Evolutionary conservation across 2,797 vertebrate species (phyloP).

Genomic region (Onychomys leucogaster): DNA sequence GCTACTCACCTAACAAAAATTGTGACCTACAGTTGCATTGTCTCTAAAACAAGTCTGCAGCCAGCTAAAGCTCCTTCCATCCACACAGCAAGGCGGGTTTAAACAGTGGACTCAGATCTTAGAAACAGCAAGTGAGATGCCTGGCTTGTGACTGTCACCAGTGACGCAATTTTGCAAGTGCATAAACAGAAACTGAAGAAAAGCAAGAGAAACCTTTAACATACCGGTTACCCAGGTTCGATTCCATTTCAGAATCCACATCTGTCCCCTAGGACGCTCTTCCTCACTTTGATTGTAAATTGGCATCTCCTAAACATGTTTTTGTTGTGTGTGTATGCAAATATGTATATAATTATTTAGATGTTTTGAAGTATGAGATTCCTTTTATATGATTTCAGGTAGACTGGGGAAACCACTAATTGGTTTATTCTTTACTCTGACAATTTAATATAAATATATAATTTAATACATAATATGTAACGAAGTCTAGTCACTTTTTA

Average conservation of each 20-base stretch:
- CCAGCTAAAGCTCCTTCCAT: conserved; percentile 34
- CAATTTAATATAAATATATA: background rate
- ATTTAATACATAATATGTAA: background rate
- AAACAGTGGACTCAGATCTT: background rate
- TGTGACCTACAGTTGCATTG: conserved; percentile 28
- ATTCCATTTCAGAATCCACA: background rate
- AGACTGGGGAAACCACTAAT: background rate
- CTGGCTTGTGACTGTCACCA: conserved; percentile 12
- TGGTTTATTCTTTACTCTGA: background rate
- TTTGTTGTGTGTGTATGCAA: background rate
- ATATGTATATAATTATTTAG: background rate
- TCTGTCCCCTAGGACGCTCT: background rate
- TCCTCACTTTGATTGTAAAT: background rate
- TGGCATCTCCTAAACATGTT: background rate
- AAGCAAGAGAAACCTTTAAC: conserved; percentile 4
- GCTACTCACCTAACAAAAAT: conserved; percentile 59
- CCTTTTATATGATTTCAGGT: background rate
- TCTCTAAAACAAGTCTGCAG: conserved; percentile 53
- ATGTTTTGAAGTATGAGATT: background rate
- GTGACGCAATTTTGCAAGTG: background rate
- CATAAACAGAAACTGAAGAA: conserved; percentile 25
- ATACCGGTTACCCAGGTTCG: background rate
- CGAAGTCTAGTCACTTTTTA: background rate
- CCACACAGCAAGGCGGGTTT: background rate
- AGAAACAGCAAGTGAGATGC: background rate